A percentile compares a stretch with the other conserved stretches of the same genome.
phyloP scores from a whole-genome alignment of 1,140 invertebrate species.

The Nylanderia fulva region DNA sequence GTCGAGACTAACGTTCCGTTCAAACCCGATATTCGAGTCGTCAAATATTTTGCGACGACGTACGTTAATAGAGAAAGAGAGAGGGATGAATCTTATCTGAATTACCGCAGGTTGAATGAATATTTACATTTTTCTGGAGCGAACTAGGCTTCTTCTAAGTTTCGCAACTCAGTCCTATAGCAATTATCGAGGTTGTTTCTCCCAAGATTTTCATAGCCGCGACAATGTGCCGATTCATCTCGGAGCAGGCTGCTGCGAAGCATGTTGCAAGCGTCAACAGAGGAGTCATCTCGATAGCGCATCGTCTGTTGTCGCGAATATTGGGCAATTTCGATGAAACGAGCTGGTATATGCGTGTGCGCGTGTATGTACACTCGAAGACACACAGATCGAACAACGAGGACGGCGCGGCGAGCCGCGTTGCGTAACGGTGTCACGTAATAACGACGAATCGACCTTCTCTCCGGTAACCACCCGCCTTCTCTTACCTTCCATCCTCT shows the following conservation, averaged over 20 bases:
- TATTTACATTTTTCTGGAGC: neutral
- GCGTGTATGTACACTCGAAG: neutral
- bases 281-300: neutral
- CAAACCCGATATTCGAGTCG: neutral
- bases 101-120: too few relatives aligned
- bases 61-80: too few relatives aligned
- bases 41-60: neutral
- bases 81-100: too few relatives aligned
- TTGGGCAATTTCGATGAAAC: constrained; percentile 56
- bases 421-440: constrained; percentile 81
- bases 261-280: neutral
- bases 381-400: constrained; percentile 29
- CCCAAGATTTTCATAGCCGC: neutral
- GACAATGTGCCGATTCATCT: neutral
- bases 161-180: neutral
- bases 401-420: neutral
- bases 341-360: neutral
- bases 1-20: neutral
- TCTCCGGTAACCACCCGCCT: constrained; percentile 70
- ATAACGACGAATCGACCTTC: constrained; percentile 79
- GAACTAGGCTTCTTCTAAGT: too few relatives aligned
- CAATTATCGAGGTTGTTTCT: neutral
- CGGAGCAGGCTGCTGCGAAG: neutral
- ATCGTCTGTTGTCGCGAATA: constrained; percentile 28
- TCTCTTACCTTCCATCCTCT: constrained; percentile 60